Percentiles rank a stretch among this genome's conserved stretches.
Conservation (phyloP, 2,113 vertebrate genomes). For the Tonatia bakeri region DNA sequence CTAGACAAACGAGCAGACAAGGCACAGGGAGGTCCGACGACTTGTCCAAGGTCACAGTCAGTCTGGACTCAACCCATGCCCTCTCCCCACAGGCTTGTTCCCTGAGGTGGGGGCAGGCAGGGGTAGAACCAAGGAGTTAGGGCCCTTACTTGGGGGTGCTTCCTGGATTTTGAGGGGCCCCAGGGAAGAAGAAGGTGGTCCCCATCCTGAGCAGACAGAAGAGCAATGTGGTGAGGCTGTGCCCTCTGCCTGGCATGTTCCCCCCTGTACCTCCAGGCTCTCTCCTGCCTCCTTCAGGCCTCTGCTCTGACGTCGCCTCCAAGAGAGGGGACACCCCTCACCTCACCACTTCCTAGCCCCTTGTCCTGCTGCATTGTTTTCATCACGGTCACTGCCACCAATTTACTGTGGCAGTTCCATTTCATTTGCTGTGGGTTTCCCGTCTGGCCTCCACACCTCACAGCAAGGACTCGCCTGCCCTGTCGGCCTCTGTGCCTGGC, state of each 20-base stretch:
- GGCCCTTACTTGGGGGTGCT: background rate
- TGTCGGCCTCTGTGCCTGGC: background rate
- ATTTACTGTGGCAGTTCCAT: too few relatives aligned
- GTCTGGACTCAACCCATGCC: background rate
- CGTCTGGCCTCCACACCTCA: background rate
- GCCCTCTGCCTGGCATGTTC: background rate
- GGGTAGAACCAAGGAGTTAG: too few relatives aligned
- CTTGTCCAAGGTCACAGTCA: background rate
- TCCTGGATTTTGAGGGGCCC: background rate
- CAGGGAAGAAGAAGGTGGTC: background rate
- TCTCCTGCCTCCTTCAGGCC: background rate
- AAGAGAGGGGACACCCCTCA: background rate
- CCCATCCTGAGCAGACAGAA: background rate
- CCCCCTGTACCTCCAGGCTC: background rate
- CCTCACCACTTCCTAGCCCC: background rate
- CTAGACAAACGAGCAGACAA: background rate
- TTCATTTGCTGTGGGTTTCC: background rate
- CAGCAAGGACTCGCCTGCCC: background rate
- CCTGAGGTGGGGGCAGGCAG: background rate
- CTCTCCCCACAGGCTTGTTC: background rate
- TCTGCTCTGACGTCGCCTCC: background rate
- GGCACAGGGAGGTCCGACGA: background rate
- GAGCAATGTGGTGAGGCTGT: background rate
- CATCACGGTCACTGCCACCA: background rate
- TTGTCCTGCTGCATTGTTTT: too few relatives aligned